Evolutionary conservation across 1,140 invertebrate genomes (phyloP), one percentile per base, ranked within the genome.

Genomic region (Lycorma delicatula): DNA sequence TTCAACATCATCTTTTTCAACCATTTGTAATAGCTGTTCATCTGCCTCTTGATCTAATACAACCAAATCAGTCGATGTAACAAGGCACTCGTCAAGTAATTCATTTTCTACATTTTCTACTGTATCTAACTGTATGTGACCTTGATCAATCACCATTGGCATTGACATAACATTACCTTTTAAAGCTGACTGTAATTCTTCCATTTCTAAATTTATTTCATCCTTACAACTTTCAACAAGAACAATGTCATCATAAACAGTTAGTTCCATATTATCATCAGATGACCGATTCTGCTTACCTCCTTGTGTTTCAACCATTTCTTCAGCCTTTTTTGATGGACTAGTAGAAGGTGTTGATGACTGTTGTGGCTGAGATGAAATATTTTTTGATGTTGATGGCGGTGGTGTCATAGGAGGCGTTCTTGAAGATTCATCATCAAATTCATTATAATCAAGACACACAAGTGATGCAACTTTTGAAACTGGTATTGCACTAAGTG

Each of bases 361-460:
- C 28, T 58, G 54, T 23, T 51, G 51, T 11, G 54, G 27, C 9
- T 13, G 13, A 13, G 53, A 22, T 25, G 31, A 20, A 27, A 23
- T 9, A 29, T 20, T 56, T 50, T 60, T 54, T 7, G 54, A 34
- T 27, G 54, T 20, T 7, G 57, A 54, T 9, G 49, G 22, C 22
- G 79, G 78, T 54, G 79, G 73, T 1, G 29, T 80, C 75, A 2
- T 79, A 76, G 49, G 67, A 59, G 31, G 75, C 75, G 29, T 59
- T 23, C 53, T 20, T 11, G 58, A 60, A 0, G 55, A 60, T 0
- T 79, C 80, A 62, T 82, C 82, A 61, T 83, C 81, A 46, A 80
- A 79, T 58, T 82, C 80, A 65, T 81, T 81, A 59, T 81, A 82
- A 63, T 83, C 81, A 0, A 74, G 74, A 60, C 79, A 79, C 0